These are phyloP conservation scores for Apostichopus parvimensis DNA, from an alignment of 35 echinoderm and acorn worm genomes.

Conservation along the genomic window DNA sequence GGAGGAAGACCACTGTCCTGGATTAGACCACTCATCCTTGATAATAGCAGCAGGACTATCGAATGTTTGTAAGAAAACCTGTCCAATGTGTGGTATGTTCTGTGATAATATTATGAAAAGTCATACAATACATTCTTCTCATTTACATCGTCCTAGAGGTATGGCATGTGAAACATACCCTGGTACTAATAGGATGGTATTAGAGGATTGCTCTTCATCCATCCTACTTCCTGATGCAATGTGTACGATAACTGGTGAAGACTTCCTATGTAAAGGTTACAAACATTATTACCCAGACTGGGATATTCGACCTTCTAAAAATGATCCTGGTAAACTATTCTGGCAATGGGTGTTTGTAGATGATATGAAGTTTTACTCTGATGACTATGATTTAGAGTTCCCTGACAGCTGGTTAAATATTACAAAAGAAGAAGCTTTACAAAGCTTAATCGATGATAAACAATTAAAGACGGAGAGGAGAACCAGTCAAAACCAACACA, in stretches of 20 bases:
- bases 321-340: slow-evolving; percentile 9
- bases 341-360: background rate
- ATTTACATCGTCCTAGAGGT: slow-evolving; percentile 14
- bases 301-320: background rate
- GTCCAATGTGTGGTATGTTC: slow-evolving; percentile 12
- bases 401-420: background rate
- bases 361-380: too few species aligned
- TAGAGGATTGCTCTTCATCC: background rate
- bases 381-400: too few species aligned
- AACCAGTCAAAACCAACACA: too few species aligned
- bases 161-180: background rate
- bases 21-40: background rate
- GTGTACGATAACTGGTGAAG: background rate
- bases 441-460: background rate
- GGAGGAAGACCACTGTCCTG: too few species aligned
- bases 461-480: background rate
- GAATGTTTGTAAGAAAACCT: background rate
- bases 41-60: background rate
- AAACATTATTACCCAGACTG: background rate
- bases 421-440: background rate
- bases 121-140: slow-evolving; percentile 3
- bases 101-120: background rate
- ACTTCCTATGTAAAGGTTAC: background rate
- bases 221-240: background rate
- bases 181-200: background rate